phyloP scores from a whole-genome alignment of 1,140 invertebrate genomes.

The Saxidomus purpurata region DNA sequence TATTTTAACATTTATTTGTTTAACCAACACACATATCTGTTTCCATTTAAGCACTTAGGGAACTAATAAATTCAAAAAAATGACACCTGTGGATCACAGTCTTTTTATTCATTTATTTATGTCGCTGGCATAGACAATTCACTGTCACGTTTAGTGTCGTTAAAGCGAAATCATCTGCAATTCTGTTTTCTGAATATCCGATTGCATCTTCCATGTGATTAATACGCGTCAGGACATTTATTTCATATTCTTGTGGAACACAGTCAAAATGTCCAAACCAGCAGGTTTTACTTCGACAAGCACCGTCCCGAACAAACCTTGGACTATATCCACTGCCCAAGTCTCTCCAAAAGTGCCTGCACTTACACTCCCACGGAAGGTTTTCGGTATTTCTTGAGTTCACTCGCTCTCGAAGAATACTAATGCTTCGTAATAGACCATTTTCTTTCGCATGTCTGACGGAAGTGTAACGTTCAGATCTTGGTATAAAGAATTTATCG shows the following conservation, averaged over 20 bases:
- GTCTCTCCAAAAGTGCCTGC: slow-evolving; percentile 47
- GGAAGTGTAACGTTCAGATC: not conserved
- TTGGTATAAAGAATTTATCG: not conserved
- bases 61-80: too few species aligned
- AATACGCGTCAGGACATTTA: not conserved
- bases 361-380: slow-evolving; percentile 55
- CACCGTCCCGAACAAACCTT: slow-evolving; percentile 31
- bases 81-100: too few species aligned
- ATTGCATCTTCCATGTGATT: not conserved
- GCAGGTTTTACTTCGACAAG: slow-evolving; percentile 24
- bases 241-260: slow-evolving; percentile 29
- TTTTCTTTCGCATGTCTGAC: not conserved
- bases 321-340: slow-evolving; percentile 16
- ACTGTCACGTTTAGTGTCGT: slow-evolving; percentile 13
- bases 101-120: too few species aligned
- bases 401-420: not conserved
- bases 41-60: too few species aligned
- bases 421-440: not conserved
- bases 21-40: too few species aligned
- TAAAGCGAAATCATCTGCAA: slow-evolving; percentile 14
- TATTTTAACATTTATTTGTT: too few species aligned
- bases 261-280: slow-evolving; percentile 54
- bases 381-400: not conserved
- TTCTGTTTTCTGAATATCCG: not conserved
- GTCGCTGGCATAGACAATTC: slow-evolving; percentile 27